Evolutionary conservation across 2,888 invertebrate species (phyloP).

Genomic region (Agrochola circellaris): DNA sequence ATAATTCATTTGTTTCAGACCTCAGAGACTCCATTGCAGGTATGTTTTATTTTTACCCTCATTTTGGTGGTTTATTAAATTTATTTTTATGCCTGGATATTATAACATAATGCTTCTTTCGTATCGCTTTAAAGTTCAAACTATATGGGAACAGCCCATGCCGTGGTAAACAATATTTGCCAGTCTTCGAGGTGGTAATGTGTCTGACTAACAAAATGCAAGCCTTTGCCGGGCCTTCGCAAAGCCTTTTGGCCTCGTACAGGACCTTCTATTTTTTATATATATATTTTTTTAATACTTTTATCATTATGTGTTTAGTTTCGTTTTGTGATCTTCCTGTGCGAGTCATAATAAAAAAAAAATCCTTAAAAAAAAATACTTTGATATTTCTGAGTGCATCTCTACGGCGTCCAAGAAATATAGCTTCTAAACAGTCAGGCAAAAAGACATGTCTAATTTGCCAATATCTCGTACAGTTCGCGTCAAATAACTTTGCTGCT

Average conservation of each 20-base stretch:
- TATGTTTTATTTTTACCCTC: constrained; percentile 52
- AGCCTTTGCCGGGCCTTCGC: too few relatives aligned
- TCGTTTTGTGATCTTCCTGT: too few relatives aligned
- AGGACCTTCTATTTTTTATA: too few relatives aligned
- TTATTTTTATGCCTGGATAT: background rate
- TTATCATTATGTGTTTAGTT: too few relatives aligned
- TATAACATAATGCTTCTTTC: background rate
- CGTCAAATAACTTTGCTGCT: too few relatives aligned
- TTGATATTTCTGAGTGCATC: too few relatives aligned
- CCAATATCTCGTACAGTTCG: too few relatives aligned
- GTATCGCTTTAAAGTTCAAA: background rate
- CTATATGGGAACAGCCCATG: background rate
- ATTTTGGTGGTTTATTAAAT: constrained; percentile 25
- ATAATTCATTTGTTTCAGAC: constrained; percentile 56
- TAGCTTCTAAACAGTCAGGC: too few relatives aligned
- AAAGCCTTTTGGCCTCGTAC: too few relatives aligned
- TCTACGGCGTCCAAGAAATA: background rate
- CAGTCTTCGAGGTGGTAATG: too few relatives aligned
- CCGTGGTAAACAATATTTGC: background rate
- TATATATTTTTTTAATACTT: too few relatives aligned
- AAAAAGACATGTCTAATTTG: background rate
- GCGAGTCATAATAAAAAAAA: background rate
- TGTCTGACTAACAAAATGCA: background rate
- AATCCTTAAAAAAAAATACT: too few relatives aligned
- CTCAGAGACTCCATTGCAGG: constrained; percentile 50